These are phyloP conservation scores for Odontophorus gujanensis DNA, from an alignment of 2,113 vertebrate genomes.

Conservation along the genomic window DNA sequence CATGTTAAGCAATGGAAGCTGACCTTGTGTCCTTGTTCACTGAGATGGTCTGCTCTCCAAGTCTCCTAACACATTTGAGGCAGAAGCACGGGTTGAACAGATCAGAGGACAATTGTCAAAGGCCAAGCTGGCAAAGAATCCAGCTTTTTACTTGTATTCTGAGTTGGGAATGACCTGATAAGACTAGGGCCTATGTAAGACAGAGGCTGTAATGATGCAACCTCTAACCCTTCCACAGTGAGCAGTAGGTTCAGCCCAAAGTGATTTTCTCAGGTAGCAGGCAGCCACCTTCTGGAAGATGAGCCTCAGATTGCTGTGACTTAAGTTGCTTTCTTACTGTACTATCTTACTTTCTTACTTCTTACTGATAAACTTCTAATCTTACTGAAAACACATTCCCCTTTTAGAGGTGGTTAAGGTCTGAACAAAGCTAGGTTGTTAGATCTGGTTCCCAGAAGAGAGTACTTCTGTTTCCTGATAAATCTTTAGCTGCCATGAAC, in stretches of 20 bases:
- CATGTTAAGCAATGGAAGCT: neutral
- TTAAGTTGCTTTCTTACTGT: neutral
- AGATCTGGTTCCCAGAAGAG: neutral
- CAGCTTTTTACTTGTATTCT: neutral
- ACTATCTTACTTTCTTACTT: too few relatives aligned
- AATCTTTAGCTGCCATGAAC: neutral
- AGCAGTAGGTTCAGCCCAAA: neutral
- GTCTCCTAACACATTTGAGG: neutral
- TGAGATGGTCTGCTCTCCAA: neutral
- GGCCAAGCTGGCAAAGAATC: neutral
- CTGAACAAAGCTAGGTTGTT: neutral
- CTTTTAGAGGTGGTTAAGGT: neutral
- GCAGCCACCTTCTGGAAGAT: neutral
- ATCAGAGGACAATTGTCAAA: neutral
- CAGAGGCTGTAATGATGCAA: neutral
- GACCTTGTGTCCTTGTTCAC: neutral
- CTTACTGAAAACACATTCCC: neutral
- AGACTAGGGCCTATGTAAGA: neutral
- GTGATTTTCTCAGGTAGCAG: neutral
- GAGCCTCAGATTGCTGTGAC: neutral
- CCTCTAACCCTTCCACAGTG: neutral
- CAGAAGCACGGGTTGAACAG: rapidly evolving
- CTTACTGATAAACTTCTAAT: too few relatives aligned
- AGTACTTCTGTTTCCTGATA: neutral
- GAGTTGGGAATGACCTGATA: neutral